phyloP scores from a whole-genome alignment of 2,113 vertebrate genomes.

The Petromus typicus region DNA sequence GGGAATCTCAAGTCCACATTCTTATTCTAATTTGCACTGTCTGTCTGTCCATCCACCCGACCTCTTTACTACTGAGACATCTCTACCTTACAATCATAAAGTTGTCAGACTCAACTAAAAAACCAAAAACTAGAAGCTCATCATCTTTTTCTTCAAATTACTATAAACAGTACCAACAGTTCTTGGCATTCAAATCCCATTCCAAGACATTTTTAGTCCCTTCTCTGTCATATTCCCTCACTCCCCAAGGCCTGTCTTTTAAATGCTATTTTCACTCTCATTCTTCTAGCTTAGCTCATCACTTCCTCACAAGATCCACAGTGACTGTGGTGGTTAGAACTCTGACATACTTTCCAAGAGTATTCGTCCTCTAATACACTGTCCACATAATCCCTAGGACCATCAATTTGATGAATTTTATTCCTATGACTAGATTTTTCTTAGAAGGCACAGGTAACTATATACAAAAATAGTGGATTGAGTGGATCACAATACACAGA shows the following conservation, averaged over 20 bases:
- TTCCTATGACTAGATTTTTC: not conserved
- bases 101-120: not conserved
- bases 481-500: not conserved
- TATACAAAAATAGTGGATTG: not conserved
- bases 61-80: not conserved
- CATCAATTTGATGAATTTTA: not conserved
- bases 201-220: not conserved
- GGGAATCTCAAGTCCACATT: not conserved
- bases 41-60: not conserved
- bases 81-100: not conserved
- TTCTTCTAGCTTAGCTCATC: not conserved
- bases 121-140: not conserved
- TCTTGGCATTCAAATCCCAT: not conserved
- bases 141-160: not conserved
- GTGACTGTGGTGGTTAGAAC: not conserved
- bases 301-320: not conserved
- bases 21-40: no score
- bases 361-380: no score
- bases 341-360: not conserved
- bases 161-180: not conserved
- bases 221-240: not conserved
- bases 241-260: not conserved
- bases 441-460: not conserved
- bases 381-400: not conserved
- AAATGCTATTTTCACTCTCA: no score